Conservation (phyloP, 2,113 vertebrate species). For the Egretta garzetta region DNA sequence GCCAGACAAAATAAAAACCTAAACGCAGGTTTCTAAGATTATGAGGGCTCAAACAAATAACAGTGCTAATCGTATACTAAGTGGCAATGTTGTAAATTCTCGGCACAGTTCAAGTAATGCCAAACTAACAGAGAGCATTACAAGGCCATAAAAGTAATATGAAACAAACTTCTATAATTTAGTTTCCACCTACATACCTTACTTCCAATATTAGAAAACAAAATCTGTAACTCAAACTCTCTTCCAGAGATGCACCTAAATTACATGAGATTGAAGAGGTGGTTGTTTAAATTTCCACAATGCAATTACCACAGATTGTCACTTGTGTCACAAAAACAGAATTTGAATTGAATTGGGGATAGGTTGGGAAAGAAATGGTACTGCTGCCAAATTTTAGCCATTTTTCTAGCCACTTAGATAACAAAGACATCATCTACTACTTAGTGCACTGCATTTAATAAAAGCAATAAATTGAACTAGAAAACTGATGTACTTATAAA, state of each 20-base stretch:
- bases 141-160: not conserved
- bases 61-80: not conserved
- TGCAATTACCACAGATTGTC: not conserved
- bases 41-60: not conserved
- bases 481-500: not conserved
- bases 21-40: not conserved
- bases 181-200: not conserved
- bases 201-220: not conserved
- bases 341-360: not conserved
- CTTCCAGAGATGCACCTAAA: not conserved
- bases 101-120: not conserved
- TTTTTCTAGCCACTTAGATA: not conserved
- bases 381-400: not conserved
- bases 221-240: not conserved
- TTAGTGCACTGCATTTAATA: not conserved
- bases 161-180: not conserved
- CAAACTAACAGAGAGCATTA: not conserved
- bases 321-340: not conserved
- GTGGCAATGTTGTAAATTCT: not conserved
- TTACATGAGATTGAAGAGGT: not conserved
- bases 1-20: not conserved
- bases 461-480: not conserved
- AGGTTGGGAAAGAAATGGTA: not conserved
- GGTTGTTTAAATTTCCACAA: not conserved
- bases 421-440: not conserved